Conservation (phyloP, 1,140 invertebrate genomes). For the Drosophila fuyamai region DNA sequence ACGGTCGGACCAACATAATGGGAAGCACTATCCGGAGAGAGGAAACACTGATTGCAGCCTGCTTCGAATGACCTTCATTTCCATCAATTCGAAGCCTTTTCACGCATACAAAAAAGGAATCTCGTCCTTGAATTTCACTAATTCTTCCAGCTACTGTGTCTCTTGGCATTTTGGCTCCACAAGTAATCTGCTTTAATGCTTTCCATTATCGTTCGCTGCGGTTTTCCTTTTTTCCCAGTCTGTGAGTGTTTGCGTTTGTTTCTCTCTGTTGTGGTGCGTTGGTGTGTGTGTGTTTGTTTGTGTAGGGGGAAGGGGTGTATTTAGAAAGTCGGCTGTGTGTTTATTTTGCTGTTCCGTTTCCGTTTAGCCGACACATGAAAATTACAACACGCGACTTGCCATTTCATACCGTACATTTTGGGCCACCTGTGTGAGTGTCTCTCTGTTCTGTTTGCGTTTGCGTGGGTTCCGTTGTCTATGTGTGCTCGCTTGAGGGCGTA, state of each 20-base stretch:
- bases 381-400: conserved; percentile 42
- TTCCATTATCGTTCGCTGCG: conserved; percentile 52
- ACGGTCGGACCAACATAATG: conserved; percentile 8
- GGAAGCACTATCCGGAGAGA: conserved; percentile 4
- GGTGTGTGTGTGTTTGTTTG: neutral
- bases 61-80: conserved; percentile 46
- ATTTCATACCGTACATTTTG: conserved; percentile 50
- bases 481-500: conserved; percentile 24
- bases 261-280: conserved; percentile 8
- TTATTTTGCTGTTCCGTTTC: conserved; percentile 47
- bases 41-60: conserved; percentile 38
- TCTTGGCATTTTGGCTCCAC: conserved; percentile 36
- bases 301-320: neutral
- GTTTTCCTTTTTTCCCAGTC: conserved; percentile 29
- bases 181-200: conserved; percentile 68
- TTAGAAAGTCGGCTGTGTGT: conserved; percentile 23
- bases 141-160: conserved; percentile 19
- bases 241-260: conserved; percentile 13
- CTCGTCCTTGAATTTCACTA: conserved; percentile 28
- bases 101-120: conserved; percentile 26
- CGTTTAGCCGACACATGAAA: conserved; percentile 55
- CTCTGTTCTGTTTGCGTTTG: conserved; percentile 11
- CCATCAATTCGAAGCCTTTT: conserved; percentile 28
- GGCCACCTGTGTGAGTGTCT: conserved; percentile 44
- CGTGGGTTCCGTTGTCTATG: neutral